Evolutionary conservation across 2,113 vertebrate genomes (phyloP), one percentile per base, ranked within the genome.

Genomic region (Capreolus pygargus): DNA sequence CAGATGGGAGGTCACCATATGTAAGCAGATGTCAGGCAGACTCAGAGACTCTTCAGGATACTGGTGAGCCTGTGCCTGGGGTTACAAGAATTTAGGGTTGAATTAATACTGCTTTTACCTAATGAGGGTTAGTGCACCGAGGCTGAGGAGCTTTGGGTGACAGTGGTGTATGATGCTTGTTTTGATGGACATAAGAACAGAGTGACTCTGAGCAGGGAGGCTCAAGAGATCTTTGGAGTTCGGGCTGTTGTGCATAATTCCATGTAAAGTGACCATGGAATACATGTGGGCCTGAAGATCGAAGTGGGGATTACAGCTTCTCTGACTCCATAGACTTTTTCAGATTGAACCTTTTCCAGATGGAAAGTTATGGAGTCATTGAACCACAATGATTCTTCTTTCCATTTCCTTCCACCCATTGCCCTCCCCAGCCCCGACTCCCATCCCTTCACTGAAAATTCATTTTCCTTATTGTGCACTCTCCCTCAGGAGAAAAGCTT

Each of bases 401-500:
- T 57, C 89, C 45, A 4, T 16, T 27, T 58, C 39, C 17, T 27
- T 89, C 61, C 8, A 57, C 8, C 6, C 50, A 5, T 47, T n/a
- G 50, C 10, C 6, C 25, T 23, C 47, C 11, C 1, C 17, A 0
- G 15, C 3, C 45, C 28, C 28, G 0, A 50, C 8, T 47, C 28
- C 45, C 45, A 30, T 21, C 17, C n/a, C 8, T 74, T 61, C n/a
- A 27, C 30, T 3, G 6, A 27, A 93, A 60, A 60, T 17, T 33
- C 7, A 0, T 89, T 61, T 89, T 60, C 39, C 17, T 89, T 91
- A 21, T 6, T 23, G 23, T 13, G 2, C 3, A 19, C 50, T 9
- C 30, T 91, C 30, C 13, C 7, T 39, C 39, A 30, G 52, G 27
- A 93, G 43, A 91, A 79, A 86, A 89, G 25, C 1, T 78, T 25